These are phyloP conservation scores for Mesorhabditis belari DNA, from an alignment of 2,888 invertebrate genomes.

Conservation along the genomic window DNA sequence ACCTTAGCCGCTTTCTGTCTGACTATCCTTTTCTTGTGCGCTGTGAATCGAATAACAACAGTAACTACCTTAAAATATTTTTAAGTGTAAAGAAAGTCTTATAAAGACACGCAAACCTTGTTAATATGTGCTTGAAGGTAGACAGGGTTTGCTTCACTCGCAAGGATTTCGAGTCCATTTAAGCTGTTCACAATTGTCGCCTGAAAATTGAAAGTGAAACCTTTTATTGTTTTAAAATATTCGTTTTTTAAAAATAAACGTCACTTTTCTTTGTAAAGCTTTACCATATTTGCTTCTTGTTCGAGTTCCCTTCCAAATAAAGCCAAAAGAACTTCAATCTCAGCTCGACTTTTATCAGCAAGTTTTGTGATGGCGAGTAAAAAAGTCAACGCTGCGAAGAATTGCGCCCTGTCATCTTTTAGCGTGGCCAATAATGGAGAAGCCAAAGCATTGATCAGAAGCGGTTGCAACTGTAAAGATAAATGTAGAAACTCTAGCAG, in stretches of 20 bases:
- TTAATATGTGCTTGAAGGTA: background rate
- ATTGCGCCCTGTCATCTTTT: background rate
- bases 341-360: background rate
- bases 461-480: background rate
- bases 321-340: background rate
- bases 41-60: background rate
- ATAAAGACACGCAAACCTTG: too few relatives aligned
- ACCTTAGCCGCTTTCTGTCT: slow-evolving; percentile 15
- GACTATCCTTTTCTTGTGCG: slow-evolving; percentile 12
- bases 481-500: too few relatives aligned
- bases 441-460: background rate
- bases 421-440: background rate
- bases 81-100: background rate
- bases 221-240: too few relatives aligned
- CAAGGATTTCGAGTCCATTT: background rate
- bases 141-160: background rate
- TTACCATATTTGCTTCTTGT: background rate
- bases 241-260: background rate
- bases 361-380: background rate
- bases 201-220: too few relatives aligned
- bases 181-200: background rate
- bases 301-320: background rate
- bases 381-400: background rate
- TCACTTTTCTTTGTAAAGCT: background rate
- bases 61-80: background rate